These are phyloP conservation scores for Melanargia galathea DNA, from an alignment of 2,888 invertebrate genomes.

Conservation along the genomic window DNA sequence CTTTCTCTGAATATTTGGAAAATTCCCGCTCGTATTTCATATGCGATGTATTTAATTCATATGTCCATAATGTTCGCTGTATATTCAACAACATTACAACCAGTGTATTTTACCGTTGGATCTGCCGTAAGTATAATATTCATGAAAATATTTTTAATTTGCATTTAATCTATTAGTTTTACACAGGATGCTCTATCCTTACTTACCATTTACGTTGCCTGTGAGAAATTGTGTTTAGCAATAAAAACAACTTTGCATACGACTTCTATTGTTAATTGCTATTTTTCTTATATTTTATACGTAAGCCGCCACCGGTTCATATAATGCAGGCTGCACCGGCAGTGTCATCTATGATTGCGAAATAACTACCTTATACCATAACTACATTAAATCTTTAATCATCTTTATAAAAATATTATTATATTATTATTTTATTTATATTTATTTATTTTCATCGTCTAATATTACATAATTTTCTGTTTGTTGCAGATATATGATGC, in stretches of 20 bases:
- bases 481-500: conserved; percentile 57
- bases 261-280: background rate
- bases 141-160: background rate
- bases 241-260: background rate
- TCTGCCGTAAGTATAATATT: conserved; percentile 39
- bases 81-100: conserved; percentile 45
- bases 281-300: background rate
- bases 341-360: too few relatives aligned
- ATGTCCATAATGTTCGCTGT: conserved; percentile 51
- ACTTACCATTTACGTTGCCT: background rate
- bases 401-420: too few relatives aligned
- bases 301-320: too few relatives aligned
- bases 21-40: conserved; percentile 68
- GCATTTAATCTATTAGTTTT: background rate
- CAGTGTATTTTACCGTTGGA: conserved; percentile 46
- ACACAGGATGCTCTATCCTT: background rate
- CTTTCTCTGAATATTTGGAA: conserved; percentile 68
- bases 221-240: background rate
- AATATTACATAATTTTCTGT: conserved; percentile 11
- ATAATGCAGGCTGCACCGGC: too few relatives aligned
- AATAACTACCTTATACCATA: too few relatives aligned
- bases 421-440: too few relatives aligned
- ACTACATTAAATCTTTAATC: too few relatives aligned
- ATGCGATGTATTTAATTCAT: conserved; percentile 76
- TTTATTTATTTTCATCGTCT: too few relatives aligned